phyloP scores from a whole-genome alignment of 1,140 invertebrate species.

The Plutomurus gul region DNA sequence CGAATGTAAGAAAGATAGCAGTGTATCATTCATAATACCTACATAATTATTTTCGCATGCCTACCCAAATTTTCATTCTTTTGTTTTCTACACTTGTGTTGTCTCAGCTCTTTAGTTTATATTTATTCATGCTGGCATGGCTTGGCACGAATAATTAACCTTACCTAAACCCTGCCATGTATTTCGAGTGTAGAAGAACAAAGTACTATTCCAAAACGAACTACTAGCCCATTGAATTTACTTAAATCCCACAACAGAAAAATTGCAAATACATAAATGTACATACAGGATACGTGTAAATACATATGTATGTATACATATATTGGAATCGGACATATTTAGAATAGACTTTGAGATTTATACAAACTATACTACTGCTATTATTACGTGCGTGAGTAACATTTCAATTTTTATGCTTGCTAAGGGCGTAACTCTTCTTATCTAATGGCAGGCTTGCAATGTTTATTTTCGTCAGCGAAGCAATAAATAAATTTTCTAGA shows the following conservation, averaged over 20 bases:
- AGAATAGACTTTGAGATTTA: too few species aligned
- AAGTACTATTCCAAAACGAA: too few species aligned
- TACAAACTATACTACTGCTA: too few species aligned
- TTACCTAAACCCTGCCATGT: neutral
- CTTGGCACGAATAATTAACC: constrained; percentile 27
- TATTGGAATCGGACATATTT: too few species aligned
- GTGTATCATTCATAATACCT: constrained; percentile 20
- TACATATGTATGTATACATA: too few species aligned
- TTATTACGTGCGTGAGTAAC: too few species aligned
- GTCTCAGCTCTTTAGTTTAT: neutral
- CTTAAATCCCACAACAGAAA: neutral
- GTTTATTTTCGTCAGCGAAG: neutral
- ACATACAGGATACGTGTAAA: too few species aligned
- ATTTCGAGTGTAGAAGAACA: neutral
- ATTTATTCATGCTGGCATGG: neutral
- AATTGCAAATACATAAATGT: neutral
- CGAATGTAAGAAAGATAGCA: constrained; percentile 2
- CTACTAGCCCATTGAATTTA: neutral
- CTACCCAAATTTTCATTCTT: constrained; percentile 12
- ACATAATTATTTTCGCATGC: constrained; percentile 13
- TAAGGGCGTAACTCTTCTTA: neutral
- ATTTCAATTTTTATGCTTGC: neutral
- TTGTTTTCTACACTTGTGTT: neutral
- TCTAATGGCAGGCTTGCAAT: neutral
- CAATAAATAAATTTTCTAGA: too few species aligned